Base-by-base conservation (phyloP, 1,140 invertebrate genomes). In the Periplaneta americana region DNA sequence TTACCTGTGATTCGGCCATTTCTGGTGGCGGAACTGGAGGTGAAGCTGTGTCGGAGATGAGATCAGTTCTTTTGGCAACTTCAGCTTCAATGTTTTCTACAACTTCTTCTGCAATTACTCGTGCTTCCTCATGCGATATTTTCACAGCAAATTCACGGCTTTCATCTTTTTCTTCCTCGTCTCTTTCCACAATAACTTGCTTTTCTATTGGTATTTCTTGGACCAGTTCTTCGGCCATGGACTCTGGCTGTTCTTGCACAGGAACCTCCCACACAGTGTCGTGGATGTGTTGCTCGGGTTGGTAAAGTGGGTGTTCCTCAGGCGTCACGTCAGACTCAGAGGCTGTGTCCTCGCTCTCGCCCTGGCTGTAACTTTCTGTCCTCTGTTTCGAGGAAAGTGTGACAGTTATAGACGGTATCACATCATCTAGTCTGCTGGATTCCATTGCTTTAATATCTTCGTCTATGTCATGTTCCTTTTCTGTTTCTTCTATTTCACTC, bases 191-290 rank as follows among this genome's bases (percentile, higher is more conserved):
- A 74, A 85, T 84, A 32, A 84, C 74, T 84, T 87, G 84, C 35
- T 85, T 84, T 81, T 87, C 85, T 15, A 84, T 80, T 22, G 87
- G 85, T 78, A 88, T 86, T 33, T 87, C 86, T 80, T 85, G 82
- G 35, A 86, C 83, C 34, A 82, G 79, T 83, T 87, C 86, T 80
- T 83, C 83, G 15, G 82, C 82, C 34, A 82, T 35, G 28, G 83
- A 79, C 80, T 86, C 85, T 78, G 83, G 66, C 84, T 85, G 87
- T 84, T 91, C 89, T 86, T 92, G 89, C 22, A 92, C 85, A 34
- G 92, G 90, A 35, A 92, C 90, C 88, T 93, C 92, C 91, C 92
- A 93, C 77, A 93, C 87, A 81, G 91, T 91, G 83, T 92, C 90
- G 84, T 78, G 83, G 48, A 34, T 84, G 84, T 84, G 84, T 85